Conservation (phyloP, 2,113 vertebrate species). For the Octodon degus region DNA sequence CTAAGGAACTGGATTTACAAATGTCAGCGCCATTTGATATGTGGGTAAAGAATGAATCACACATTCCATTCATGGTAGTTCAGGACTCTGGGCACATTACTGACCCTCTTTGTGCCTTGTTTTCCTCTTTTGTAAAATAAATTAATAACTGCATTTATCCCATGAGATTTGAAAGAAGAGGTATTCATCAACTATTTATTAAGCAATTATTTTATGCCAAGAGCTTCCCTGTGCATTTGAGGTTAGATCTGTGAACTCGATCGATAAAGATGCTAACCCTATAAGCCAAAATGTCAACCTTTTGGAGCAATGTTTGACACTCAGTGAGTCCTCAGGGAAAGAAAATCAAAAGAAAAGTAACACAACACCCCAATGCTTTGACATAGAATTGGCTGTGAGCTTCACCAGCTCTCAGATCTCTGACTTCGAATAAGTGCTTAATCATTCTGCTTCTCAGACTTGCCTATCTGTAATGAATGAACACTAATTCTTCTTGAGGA, state of each 20-base stretch:
- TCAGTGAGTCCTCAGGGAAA: not conserved
- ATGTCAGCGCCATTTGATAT: not conserved
- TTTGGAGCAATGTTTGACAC: not conserved
- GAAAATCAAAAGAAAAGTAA: not conserved
- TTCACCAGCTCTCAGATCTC: not conserved
- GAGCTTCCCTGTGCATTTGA: not conserved
- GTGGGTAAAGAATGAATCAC: not conserved
- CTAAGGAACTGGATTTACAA: not conserved
- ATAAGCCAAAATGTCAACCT: not conserved
- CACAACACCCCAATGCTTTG: not conserved
- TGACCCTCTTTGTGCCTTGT: not conserved
- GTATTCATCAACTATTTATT: conserved; percentile 35
- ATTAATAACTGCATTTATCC: not conserved
- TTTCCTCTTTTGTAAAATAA: conserved; percentile 46
- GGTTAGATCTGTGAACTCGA: conserved; percentile 15
- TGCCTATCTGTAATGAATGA: not conserved
- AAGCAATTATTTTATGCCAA: not conserved
- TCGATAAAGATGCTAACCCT: not conserved
- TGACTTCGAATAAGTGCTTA: not conserved
- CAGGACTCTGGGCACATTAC: not conserved
- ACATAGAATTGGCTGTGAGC: not conserved
- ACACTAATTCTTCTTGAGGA: not conserved
- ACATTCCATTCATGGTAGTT: not conserved
- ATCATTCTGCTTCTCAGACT: not conserved
- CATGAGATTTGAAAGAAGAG: not conserved